phyloP scores from a whole-genome alignment of 1,140 invertebrate species.

The Halesus radiatus region DNA sequence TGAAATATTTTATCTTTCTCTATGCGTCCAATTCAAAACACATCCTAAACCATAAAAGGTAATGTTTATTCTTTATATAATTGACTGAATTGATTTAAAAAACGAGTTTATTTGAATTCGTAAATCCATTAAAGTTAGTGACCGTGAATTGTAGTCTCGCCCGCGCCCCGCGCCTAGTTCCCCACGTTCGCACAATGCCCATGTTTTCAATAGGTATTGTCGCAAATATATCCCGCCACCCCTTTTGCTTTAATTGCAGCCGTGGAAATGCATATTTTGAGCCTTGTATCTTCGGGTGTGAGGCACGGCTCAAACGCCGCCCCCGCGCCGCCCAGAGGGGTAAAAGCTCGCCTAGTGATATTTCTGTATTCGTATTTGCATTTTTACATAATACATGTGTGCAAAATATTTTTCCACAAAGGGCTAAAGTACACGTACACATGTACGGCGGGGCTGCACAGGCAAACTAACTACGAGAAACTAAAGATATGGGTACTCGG shows the following conservation, averaged over 20 bases:
- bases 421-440: slow-evolving; percentile 44
- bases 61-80: too few species aligned
- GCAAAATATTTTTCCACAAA: slow-evolving; percentile 56
- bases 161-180: too few species aligned
- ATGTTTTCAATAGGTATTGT: slow-evolving; percentile 24
- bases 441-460: slow-evolving; percentile 12
- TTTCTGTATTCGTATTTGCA: slow-evolving; percentile 56
- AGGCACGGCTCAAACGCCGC: slow-evolving; percentile 17
- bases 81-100: too few species aligned
- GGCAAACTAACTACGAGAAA: slow-evolving; percentile 41
- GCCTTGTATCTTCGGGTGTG: slow-evolving; percentile 25
- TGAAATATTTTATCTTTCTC: too few species aligned
- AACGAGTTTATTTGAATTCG: too few species aligned
- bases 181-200: too few species aligned
- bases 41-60: too few species aligned
- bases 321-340: background rate
- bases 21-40: too few species aligned
- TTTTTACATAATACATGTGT: slow-evolving; percentile 58
- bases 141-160: too few species aligned
- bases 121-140: too few species aligned
- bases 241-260: slow-evolving; percentile 40
- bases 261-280: slow-evolving; percentile 44
- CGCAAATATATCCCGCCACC: background rate
- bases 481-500: slow-evolving; percentile 36
- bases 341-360: slow-evolving; percentile 44